A percentile compares a stretch with the other conserved stretches of the same genome.
These are phyloP conservation scores for Hemaris fuciformis DNA, from an alignment of 2,888 invertebrate species.

Conservation along the genomic window DNA sequence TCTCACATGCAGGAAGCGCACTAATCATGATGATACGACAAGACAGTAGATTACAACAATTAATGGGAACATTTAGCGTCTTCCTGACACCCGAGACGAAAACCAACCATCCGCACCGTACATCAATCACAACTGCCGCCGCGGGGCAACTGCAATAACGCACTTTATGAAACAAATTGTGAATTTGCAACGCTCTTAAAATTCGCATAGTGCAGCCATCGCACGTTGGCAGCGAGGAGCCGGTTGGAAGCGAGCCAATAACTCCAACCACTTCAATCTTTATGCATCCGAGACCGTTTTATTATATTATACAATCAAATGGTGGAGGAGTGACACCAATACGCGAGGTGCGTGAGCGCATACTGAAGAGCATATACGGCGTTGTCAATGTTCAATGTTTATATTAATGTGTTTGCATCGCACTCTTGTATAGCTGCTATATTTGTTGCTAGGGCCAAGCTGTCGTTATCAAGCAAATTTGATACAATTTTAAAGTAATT, in stretches of 20 bases:
- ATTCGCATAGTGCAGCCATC: slow-evolving; percentile 28
- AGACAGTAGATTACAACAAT: neutral
- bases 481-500: too few relatives aligned
- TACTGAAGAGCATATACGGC: neutral
- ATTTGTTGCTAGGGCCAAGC: too few relatives aligned
- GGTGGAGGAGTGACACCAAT: neutral
- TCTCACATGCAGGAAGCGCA: neutral
- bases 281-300: slow-evolving; percentile 49
- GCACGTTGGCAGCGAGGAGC: slow-evolving; percentile 20
- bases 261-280: slow-evolving; percentile 48
- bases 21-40: neutral
- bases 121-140: slow-evolving; percentile 31
- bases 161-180: slow-evolving; percentile 37
- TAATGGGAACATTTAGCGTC: neutral
- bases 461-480: too few relatives aligned
- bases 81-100: neutral
- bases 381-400: neutral
- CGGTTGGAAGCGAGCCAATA: slow-evolving; percentile 47
- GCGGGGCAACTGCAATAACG: slow-evolving; percentile 24
- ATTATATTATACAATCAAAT: slow-evolving; percentile 30
- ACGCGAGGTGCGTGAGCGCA: neutral
- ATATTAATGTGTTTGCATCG: neutral
- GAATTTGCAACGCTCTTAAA: slow-evolving; percentile 55
- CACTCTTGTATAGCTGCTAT: neutral
- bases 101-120: neutral